phyloP scores from a whole-genome alignment of 2,797 vertebrate genomes.

The Manis pentadactyla region DNA sequence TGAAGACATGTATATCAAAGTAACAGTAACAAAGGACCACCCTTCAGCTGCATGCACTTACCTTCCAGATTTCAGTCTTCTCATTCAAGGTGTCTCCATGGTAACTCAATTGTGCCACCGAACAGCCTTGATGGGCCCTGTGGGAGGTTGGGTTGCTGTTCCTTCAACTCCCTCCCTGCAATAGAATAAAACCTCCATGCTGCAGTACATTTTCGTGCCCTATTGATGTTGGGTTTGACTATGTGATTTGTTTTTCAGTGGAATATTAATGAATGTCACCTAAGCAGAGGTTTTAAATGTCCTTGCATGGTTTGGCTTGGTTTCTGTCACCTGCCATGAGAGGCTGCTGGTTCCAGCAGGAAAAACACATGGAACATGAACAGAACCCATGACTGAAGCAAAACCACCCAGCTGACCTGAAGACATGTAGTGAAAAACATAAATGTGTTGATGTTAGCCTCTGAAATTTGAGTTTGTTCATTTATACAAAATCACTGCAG shows the following conservation, averaged over 20 bases:
- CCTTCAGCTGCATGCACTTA: neutral
- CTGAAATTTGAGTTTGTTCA: neutral
- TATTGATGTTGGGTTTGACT: neutral
- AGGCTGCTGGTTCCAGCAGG: neutral
- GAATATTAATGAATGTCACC: neutral
- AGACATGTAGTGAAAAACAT: neutral
- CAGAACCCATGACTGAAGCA: neutral
- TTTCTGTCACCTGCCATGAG: neutral
- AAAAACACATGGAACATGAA: neutral
- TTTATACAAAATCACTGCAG: neutral
- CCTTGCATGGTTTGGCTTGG: neutral
- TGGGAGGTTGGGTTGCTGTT: conserved; percentile 4
- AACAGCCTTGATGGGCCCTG: conserved; percentile 54
- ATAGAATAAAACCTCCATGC: conserved; percentile 44
- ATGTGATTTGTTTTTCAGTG: neutral
- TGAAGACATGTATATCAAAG: conserved; percentile 35
- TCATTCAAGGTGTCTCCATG: conserved; percentile 69
- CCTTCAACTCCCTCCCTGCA: neutral
- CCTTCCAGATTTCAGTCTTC: conserved; percentile 63
- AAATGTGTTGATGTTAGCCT: neutral
- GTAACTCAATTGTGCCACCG: conserved; percentile 71
- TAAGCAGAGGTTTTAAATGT: neutral
- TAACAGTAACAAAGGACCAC: neutral
- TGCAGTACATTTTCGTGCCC: neutral
- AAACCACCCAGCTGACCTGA: neutral